A percentile compares a stretch with the other conserved stretches of the same genome.
These are phyloP conservation scores for Coilia nasus DNA, from an alignment of 2,797 vertebrate genomes.

Conservation along the genomic window DNA sequence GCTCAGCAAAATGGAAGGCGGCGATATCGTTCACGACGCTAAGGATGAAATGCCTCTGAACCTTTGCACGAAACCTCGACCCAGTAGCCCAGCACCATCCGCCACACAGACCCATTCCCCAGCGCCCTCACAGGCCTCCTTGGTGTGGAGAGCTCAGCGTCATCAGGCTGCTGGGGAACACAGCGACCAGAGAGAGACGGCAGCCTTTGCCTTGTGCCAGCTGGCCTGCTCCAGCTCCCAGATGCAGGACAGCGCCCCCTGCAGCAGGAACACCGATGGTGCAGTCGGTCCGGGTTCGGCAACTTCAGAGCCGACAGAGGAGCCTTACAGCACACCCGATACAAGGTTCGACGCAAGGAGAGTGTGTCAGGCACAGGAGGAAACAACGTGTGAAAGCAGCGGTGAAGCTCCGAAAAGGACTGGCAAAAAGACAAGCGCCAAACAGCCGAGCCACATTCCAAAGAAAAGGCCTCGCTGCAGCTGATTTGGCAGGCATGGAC, in stretches of 20 bases:
- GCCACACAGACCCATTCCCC: constrained; percentile 40
- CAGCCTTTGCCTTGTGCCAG: constrained; percentile 93
- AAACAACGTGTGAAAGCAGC: constrained; percentile 45
- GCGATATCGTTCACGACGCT: constrained; percentile 41
- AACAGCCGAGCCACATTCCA: constrained; percentile 71
- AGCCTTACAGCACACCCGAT: constrained; percentile 42
- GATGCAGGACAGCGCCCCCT: constrained; percentile 37
- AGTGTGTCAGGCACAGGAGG: background rate
- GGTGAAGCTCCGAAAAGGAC: constrained; percentile 68
- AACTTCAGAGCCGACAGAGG: background rate
- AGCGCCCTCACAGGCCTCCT: background rate
- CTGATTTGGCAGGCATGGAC: constrained; percentile 56
- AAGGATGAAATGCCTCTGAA: constrained; percentile 87
- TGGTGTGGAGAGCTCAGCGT: background rate
- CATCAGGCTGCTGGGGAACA: constrained; percentile 70
- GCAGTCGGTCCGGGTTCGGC: background rate
- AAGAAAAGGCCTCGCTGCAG: constrained; percentile 83
- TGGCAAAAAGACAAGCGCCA: constrained; percentile 74
- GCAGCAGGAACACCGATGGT: constrained; percentile 35
- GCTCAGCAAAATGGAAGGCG: constrained; percentile 37
- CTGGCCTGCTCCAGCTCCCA: constrained; percentile 83
- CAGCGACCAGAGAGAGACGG: constrained; percentile 89
- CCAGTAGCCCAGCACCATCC: constrained; percentile 42
- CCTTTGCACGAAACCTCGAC: constrained; percentile 84
- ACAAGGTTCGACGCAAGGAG: constrained; percentile 56